phyloP scores from a whole-genome alignment of 2,113 vertebrate species.

The Neotoma lepida region DNA sequence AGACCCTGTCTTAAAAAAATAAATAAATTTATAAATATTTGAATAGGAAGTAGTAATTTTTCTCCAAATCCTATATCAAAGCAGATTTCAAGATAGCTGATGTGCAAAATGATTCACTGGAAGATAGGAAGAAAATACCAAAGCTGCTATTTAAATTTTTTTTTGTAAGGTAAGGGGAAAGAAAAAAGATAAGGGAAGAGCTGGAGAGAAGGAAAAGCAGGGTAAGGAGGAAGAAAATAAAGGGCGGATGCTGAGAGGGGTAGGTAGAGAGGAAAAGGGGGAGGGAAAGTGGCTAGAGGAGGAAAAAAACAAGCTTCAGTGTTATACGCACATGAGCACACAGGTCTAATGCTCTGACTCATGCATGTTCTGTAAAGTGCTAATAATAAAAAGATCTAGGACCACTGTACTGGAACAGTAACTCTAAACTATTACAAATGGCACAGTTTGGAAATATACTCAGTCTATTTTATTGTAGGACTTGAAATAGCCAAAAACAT shows the following conservation, averaged over 20 bases:
- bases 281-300: background rate
- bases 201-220: too few relatives aligned
- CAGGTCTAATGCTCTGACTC: background rate
- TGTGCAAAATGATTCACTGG: background rate
- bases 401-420: background rate
- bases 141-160: background rate
- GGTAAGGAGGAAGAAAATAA: too few relatives aligned
- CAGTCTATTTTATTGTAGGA: background rate
- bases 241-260: accelerated
- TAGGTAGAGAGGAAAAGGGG: background rate
- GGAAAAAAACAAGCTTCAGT: slow-evolving; percentile 19
- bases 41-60: slow-evolving; percentile 23
- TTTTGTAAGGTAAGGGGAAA: background rate
- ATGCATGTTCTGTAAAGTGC: background rate
- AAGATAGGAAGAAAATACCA: slow-evolving; percentile 11
- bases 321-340: background rate
- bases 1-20: background rate
- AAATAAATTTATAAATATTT: slow-evolving; percentile 8
- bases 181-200: background rate
- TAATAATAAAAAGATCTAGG: background rate
- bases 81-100: background rate
- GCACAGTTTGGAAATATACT: background rate
- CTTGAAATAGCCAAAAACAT: background rate
- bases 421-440: slow-evolving; percentile 6
- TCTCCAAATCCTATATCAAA: background rate